Percentiles rank a stretch among this genome's conserved stretches.
These are phyloP conservation scores for Lanius ludovicianus DNA, from an alignment of 2,113 vertebrate genomes.

Conservation along the genomic window DNA sequence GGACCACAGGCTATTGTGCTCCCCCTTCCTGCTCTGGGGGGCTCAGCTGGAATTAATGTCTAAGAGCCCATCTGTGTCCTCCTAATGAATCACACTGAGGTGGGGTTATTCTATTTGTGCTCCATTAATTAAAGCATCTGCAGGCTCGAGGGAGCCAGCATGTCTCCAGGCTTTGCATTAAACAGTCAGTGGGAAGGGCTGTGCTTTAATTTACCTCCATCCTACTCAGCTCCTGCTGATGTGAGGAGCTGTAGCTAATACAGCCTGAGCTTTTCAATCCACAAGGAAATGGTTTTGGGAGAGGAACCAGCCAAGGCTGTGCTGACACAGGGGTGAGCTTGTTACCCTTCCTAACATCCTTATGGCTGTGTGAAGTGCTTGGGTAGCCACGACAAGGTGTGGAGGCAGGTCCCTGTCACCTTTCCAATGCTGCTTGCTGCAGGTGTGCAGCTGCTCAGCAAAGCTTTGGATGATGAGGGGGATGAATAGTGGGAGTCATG, in stretches of 20 bases:
- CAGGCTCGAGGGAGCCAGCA: conserved; percentile 18
- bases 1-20: neutral
- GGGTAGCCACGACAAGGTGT: fast-evolving
- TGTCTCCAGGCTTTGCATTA: conserved; percentile 32
- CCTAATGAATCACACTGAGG: conserved; percentile 36
- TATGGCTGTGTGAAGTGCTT: neutral
- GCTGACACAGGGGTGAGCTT: neutral
- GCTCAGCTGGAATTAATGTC: conserved; percentile 20
- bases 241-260: neutral
- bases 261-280: neutral
- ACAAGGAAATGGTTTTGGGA: neutral
- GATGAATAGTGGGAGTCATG: neutral
- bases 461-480: neutral
- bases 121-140: conserved; percentile 61
- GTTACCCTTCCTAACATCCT: neutral
- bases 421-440: neutral
- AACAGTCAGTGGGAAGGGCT: conserved; percentile 23
- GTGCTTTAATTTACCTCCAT: conserved; percentile 21
- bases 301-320: neutral
- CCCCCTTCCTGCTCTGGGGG: neutral
- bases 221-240: neutral
- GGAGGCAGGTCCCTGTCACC: neutral
- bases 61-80: conserved; percentile 55
- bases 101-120: conserved; percentile 48
- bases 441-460: neutral